Evolutionary conservation across 2,797 vertebrate genomes (phyloP).

Genomic region (Cuculus canorus): DNA sequence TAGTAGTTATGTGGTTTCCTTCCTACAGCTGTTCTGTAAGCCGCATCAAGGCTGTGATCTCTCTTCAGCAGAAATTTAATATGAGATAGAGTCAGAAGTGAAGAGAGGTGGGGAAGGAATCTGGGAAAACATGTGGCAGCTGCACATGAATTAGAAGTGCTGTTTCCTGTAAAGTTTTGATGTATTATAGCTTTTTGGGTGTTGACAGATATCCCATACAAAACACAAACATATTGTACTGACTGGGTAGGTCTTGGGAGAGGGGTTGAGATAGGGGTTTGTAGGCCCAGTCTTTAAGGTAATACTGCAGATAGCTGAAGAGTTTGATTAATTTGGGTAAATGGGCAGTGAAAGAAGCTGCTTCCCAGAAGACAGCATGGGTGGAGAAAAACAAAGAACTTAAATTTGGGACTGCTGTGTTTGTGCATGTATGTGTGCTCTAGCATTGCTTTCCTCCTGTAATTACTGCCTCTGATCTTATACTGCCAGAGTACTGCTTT

Average conservation of each 20-base stretch:
- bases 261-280: neutral
- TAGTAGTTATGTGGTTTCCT: neutral
- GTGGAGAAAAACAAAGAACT: neutral
- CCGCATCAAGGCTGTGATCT: neutral
- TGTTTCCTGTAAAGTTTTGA: neutral
- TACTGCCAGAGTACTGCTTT: neutral
- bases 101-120: neutral
- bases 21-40: neutral
- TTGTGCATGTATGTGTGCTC: fast-evolving
- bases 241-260: neutral
- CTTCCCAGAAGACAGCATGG: neutral
- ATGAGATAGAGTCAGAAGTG: neutral
- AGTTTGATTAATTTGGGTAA: neutral
- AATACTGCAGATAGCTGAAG: neutral
- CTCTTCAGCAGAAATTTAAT: neutral
- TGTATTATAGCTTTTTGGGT: neutral
- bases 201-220: neutral
- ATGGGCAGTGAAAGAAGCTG: neutral
- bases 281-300: neutral
- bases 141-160: neutral
- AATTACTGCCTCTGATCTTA: neutral
- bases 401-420: neutral
- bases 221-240: neutral
- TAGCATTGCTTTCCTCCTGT: neutral
- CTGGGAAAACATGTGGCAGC: neutral